Percentiles rank a stretch among this genome's conserved stretches.
Evolutionary conservation across 1,140 invertebrate genomes (phyloP).

Genomic region (Zeugodacus cucurbitae): DNA sequence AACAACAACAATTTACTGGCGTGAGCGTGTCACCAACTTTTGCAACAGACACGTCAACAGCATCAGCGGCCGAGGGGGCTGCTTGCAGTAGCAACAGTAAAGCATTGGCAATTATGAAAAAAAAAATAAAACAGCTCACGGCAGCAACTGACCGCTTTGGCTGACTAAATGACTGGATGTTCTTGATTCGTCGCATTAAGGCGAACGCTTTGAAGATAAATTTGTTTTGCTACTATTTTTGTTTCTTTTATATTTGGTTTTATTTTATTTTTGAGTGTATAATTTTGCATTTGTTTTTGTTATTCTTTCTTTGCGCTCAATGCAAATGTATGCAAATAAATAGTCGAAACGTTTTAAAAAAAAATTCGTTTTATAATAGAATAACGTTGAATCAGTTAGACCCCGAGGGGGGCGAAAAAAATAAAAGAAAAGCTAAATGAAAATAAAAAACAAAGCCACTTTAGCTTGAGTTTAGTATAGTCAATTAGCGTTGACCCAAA

Average conservation of each 20-base stretch:
- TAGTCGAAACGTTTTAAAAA: not conserved
- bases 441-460: not conserved
- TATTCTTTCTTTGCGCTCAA: not conserved
- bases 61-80: no score
- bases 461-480: not conserved
- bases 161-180: slow-evolving; percentile 31
- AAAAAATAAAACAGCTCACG: not conserved
- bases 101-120: not conserved
- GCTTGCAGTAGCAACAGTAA: not conserved
- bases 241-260: not conserved
- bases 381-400: not conserved
- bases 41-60: not conserved
- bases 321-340: slow-evolving; percentile 26
- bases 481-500: slow-evolving; percentile 14
- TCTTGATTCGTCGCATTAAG: slow-evolving; percentile 29
- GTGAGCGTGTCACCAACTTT: not conserved
- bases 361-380: slow-evolving; percentile 19
- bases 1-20: not conserved
- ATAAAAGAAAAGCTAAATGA: not conserved
- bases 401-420: no score
- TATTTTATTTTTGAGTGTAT: not conserved
- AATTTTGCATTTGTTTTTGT: not conserved
- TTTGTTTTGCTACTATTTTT: not conserved
- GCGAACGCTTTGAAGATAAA: slow-evolving; percentile 2
- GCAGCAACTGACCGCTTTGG: not conserved